Evolutionary conservation across 2,888 invertebrate genomes (phyloP), one percentile per base, ranked within the genome.

Genomic region (Trachelus iudaicus): DNA sequence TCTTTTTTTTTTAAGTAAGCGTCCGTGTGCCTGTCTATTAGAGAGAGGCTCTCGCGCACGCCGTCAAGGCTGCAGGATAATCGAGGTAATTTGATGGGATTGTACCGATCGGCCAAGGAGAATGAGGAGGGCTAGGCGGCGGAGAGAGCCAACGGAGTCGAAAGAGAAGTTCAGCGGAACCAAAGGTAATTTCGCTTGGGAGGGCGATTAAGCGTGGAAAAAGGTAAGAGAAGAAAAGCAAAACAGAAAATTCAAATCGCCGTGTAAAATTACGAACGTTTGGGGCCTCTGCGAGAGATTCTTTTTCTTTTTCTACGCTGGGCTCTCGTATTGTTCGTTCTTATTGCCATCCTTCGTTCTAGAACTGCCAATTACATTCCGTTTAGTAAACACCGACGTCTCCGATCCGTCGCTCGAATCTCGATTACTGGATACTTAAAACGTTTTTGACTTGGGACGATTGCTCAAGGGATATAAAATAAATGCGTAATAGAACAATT

Each of bases 51-150:
- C 80, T 78, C 77, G 81, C 56, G 23, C 69, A 78, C 79, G 82
- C 82, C 85, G 84, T 83, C 86, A 86, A 86, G 87, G 88, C 83
- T 87, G 81, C 84, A 80, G 84, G 83, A 40, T 86, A 88, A 87
- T 88, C 86, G 85, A 83, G 85, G 83, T 86, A 88, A 88, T 88
- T 87, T 87, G 83, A 87, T 86, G 87, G 87, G 85, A 86, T 86
- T 86, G 86, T 75, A 69, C 77, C 75, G 56, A 77, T 77, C 69
- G 77, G 34, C 34, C 15, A 69, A 37, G 69, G 13, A 56, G 68
- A 56, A 33, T 68, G 68, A 56, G 68, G 68, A 11, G 68, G 69
- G 30, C 34, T n/a, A 76, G 76, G 11, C 30, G 76, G 35, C 31
- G 69, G 34, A 69, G 75, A 31, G 78, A 81, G 77, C 75, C 79